Evolutionary conservation across 2,797 vertebrate species (phyloP), one percentile per base, ranked within the genome.

Genomic region (Capromys pilorides): DNA sequence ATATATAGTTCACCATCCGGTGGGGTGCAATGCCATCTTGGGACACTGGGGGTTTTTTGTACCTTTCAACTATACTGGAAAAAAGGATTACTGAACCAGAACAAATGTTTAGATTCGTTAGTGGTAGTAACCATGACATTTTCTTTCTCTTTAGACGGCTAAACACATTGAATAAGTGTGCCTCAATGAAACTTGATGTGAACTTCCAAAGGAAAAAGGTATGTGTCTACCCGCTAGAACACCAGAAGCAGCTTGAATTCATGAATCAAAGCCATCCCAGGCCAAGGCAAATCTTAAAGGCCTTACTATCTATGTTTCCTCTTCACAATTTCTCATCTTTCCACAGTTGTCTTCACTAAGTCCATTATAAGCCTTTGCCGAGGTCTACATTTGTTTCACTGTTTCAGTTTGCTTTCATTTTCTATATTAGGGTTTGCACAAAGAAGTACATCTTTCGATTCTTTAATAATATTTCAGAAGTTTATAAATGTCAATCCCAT

Each of bases 131-230:
- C 97, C 93, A 97, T 94, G 49, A 73, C 87, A 36, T 97, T 98
- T 97, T 88, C 95, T 98, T 98, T 98, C 91, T 94, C 98, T 98
- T 96, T 97, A 99, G 99, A 98, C 99, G 99, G 97, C 99, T 99
- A 97, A 99, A 99, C 98, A 99, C 99, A 26, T 97, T 99, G 98
- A 99, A 99, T 98, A 99, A 99, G 98, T 99, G 99, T 97, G 99
- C 99, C 98, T 99, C 99, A 97, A 99, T 99, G 99, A 99, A 99
- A 99, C 99, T 99, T 97, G 99, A 99, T 95, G 99, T 99, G 97
- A 99, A 99, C 98, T 98, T 99, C 98, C 99, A 99, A 97, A 99
- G 99, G 97, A 99, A 99, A 98, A 99, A 99, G 99, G 99, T 99
- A 99, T 98, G 99, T 97, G 67, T 66, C 41, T n/a, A 59, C 11